Evolutionary conservation across 2,797 vertebrate species (phyloP).

Genomic region (Oreortyx pictus): DNA sequence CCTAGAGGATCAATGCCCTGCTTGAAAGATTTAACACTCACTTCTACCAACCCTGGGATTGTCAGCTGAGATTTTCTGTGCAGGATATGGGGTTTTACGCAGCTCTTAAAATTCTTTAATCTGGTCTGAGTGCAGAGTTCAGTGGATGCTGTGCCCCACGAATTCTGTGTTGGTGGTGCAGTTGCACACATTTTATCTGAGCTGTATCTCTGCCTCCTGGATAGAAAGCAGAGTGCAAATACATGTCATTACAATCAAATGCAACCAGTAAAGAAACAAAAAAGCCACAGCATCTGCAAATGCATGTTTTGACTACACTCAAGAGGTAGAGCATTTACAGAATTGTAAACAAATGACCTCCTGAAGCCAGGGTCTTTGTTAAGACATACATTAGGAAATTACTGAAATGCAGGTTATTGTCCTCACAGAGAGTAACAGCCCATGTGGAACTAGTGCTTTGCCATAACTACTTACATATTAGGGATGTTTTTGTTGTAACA

Average conservation of each 20-base stretch:
- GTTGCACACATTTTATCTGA: background rate
- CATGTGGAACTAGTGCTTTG: slow-evolving; percentile 7
- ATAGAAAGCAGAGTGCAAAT: background rate
- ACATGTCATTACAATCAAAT: background rate
- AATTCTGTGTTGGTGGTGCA: background rate
- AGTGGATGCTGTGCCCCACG: background rate
- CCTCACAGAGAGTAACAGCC: slow-evolving; percentile 48
- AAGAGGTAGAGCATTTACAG: slow-evolving; percentile 6
- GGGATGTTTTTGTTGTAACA: slow-evolving; percentile 45
- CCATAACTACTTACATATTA: slow-evolving; percentile 43
- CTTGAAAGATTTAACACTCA: background rate
- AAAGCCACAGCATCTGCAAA: background rate
- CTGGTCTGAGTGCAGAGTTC: background rate
- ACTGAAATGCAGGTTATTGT: background rate
- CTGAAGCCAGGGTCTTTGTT: slow-evolving; percentile 17
- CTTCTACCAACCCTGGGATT: background rate
- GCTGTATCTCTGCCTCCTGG: background rate
- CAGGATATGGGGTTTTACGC: background rate
- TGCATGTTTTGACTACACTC: background rate
- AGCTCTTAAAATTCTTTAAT: background rate
- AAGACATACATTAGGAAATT: slow-evolving; percentile 30
- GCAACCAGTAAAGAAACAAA: slow-evolving; percentile 25
- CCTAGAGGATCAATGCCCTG: background rate
- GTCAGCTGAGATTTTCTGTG: background rate
- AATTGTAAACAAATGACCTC: slow-evolving; percentile 37